Evolutionary conservation across 1,140 invertebrate genomes (phyloP), one percentile per base, ranked within the genome.

Genomic region (Ladona fulva): DNA sequence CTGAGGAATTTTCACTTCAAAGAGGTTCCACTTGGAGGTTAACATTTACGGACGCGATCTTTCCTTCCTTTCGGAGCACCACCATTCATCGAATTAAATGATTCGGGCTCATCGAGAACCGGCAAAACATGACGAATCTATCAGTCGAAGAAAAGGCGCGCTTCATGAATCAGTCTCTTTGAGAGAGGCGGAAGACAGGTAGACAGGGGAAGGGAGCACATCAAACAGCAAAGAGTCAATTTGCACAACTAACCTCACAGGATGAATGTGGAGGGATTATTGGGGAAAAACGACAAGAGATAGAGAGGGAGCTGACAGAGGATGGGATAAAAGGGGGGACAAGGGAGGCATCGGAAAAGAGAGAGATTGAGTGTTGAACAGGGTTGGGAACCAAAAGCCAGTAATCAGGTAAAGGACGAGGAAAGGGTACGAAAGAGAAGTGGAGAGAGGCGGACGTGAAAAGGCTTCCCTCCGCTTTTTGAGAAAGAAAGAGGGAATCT

Each of bases 151-250:
- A 37, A 37, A 37, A 37, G 29, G 29, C 1, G 29, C 29, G 1
- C 29, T 37, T 37, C 8, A 37, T 37, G 29, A 37, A 37, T 37
- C 29, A 37, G 29, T 37, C 29, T 37, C 29, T 37, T 37, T 37
- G 52, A 19, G 52, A 66, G 52, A 16, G 52, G 14, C 10, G 19
- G 44, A 52, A 52, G 44, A 19, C 10, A 10, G 44, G 44, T 19
- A 10, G 44, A 19, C 19, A 19, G 44, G 52, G n/a, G 3, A 12
- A 66, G 52, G 52, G 52, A 16, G 52, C n/a, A 66, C 52, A 66
- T 66, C 52, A 66, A 66, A 66, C 52, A 66, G 52, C 52, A 8
- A 37, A 66, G 52, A 66, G 52, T 66, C 52, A 66, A 66, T 66
- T 66, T 66, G 52, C 52, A 66, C 52, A 66, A 66, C 52, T 66